Evolutionary conservation across 1,140 invertebrate genomes (phyloP), one percentile per base, ranked within the genome.

Genomic region (Atta texana): DNA sequence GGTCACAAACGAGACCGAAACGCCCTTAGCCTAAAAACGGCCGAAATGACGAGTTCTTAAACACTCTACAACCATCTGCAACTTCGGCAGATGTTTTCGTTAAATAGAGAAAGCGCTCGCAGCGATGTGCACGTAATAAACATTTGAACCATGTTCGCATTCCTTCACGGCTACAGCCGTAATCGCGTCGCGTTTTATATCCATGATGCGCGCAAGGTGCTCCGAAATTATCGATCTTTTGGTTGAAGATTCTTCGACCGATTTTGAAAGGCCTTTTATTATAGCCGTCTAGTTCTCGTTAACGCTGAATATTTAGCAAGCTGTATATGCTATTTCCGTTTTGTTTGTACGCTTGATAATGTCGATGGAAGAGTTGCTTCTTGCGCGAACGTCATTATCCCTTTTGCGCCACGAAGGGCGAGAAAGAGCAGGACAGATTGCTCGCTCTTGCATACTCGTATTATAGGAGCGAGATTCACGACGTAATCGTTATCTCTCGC

Each of bases 401-500:
- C 6, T 24, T 51, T 44, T 16, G 24, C 44, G 18, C 1, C 14
- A 31, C 21, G 12, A 69, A 69, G 21, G 3, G 7, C 6, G 14
- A 14, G 12, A 8, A 57, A 5, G 31, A 34, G 34, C 12, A 28
- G 57, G 76, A 7, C 44, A n/a, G 31, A 57, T 81, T 34, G 64
- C n/a, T 53, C 28, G 51, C 49, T n/a, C 51, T 24, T 28, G 3
- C 31, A 28, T 14, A 24, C 24, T 21, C 57, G 39, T 24, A 12
- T 59, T 72, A 72, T 31, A n/a, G 34, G 18, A 59, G 34, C 68
- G 51, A 87, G 86, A 88, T 74, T 87, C 59, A 57, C 51, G 69
- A 64, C 74, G n/a, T 80, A 81, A 90, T 89, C 74, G 72, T 91
- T 89, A 87, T 75, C 68, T 49, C 57, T 66, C 55, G 55, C 53